Evolutionary conservation across 2,113 vertebrate genomes (phyloP).

Genomic region (Hypanus sabinus): DNA sequence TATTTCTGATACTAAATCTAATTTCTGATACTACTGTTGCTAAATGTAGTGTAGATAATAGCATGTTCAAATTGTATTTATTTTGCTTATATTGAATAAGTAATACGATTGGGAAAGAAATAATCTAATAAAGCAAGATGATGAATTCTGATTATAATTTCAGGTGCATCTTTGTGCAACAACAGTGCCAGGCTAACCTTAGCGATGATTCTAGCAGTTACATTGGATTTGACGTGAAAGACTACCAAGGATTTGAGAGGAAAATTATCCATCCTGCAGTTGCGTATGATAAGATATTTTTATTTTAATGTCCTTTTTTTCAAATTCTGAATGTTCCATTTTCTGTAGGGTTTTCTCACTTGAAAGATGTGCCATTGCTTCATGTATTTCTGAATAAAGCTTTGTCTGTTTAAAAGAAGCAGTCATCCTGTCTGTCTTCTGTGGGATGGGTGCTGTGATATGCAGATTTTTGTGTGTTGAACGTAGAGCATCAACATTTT

Average conservation of each 20-base stretch:
- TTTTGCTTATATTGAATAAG: too few relatives aligned
- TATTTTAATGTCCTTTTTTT: conserved; percentile 24
- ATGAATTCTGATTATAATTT: neutral
- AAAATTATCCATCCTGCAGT: neutral
- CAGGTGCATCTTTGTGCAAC: neutral
- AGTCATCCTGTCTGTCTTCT: neutral
- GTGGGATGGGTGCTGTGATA: neutral
- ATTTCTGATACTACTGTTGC: too few relatives aligned
- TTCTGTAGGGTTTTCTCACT: conserved; percentile 3
- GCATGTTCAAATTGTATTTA: too few relatives aligned
- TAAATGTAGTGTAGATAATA: too few relatives aligned
- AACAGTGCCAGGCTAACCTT: neutral
- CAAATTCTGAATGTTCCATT: conserved; percentile 28
- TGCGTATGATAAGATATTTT: conserved; percentile 3
- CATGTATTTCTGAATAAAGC: conserved; percentile 32
- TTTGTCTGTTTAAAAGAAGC: conserved; percentile 23
- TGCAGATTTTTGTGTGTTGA: neutral
- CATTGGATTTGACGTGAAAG: conserved; percentile 27
- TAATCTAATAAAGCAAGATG: neutral
- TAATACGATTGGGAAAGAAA: neutral
- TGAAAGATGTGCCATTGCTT: conserved; percentile 16
- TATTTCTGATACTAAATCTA: too few relatives aligned
- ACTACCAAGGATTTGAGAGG: neutral
- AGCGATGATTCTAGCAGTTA: conserved; percentile 34
- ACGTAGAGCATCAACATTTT: neutral